phyloP scores from a whole-genome alignment of 2,113 vertebrate species.

The Mastomys coucha region DNA sequence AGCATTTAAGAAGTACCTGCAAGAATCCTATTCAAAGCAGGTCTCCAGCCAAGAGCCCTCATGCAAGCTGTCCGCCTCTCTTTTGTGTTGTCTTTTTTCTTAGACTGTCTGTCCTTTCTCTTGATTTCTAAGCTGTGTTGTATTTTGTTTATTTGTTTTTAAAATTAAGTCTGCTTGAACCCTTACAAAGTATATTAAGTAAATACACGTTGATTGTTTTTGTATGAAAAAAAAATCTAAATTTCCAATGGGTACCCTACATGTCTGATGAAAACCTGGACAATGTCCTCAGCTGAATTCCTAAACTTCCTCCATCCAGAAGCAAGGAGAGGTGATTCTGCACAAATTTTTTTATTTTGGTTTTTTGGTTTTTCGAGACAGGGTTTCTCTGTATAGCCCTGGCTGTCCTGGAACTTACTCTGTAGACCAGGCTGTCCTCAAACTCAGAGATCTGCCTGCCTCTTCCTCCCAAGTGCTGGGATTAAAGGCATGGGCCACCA shows the following conservation, averaged over 20 bases:
- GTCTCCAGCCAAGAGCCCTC: conserved; percentile 87
- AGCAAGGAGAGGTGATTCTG: background rate
- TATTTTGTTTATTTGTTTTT: conserved; percentile 78
- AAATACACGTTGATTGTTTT: conserved; percentile 80
- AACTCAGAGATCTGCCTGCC: too few species aligned
- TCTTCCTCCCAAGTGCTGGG: too few species aligned
- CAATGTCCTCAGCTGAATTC: background rate
- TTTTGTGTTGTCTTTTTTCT: background rate
- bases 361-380: too few species aligned
- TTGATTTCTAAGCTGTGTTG: conserved; percentile 78
- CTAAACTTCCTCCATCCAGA: background rate
- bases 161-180: conserved; percentile 84
- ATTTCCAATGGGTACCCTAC: background rate
- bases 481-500: too few species aligned
- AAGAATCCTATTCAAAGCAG: conserved; percentile 87
- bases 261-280: background rate
- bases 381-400: too few species aligned
- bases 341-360: conserved; percentile 8
- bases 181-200: conserved; percentile 84
- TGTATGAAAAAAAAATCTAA: background rate
- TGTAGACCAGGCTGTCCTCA: too few species aligned
- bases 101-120: background rate
- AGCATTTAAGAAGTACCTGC: conserved; percentile 88
- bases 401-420: too few species aligned
- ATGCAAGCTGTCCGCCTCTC: conserved; percentile 32